Evolutionary conservation across 1,140 invertebrate genomes (phyloP).

Genomic region (Drosophila ohnishii): DNA sequence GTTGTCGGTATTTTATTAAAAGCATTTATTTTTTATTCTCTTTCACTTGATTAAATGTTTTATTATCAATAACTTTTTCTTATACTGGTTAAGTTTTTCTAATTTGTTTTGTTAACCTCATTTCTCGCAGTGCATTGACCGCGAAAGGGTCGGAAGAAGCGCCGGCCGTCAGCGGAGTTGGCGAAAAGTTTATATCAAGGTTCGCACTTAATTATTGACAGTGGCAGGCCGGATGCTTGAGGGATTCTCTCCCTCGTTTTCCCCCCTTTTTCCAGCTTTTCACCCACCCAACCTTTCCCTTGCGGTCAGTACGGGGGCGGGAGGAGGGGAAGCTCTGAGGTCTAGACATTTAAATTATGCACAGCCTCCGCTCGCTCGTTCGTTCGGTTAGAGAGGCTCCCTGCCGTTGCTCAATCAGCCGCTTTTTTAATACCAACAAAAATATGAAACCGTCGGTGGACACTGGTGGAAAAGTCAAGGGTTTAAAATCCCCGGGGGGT

Average conservation of each 20-base stretch:
- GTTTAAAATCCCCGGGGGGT: neutral
- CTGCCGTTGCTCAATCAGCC: conserved; percentile 34
- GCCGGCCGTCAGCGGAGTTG: conserved; percentile 32
- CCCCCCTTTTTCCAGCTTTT: neutral
- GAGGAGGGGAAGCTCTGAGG: conserved; percentile 1
- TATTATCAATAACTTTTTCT: too few species aligned
- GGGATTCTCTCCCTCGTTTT: conserved; percentile 19
- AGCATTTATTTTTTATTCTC: neutral
- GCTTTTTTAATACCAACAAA: conserved; percentile 45
- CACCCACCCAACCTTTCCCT: neutral
- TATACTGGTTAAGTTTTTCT: too few species aligned
- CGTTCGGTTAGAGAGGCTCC: conserved; percentile 9
- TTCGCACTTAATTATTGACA: conserved; percentile 67
- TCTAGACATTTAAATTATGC: conserved; percentile 53
- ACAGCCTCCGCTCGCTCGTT: conserved; percentile 14
- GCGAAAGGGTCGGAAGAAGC: conserved; percentile 8
- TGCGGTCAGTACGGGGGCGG: neutral
- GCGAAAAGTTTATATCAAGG: conserved; percentile 63
- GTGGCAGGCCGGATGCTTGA: conserved; percentile 54
- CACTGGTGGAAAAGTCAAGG: neutral
- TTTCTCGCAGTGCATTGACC: conserved; percentile 18
- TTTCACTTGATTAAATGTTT: neutral
- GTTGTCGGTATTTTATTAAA: neutral
- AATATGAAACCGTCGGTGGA: conserved; percentile 5
- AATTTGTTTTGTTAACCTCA: neutral